Base-by-base conservation (phyloP, 2,797 vertebrate species). In the Garrulus glandarius region DNA sequence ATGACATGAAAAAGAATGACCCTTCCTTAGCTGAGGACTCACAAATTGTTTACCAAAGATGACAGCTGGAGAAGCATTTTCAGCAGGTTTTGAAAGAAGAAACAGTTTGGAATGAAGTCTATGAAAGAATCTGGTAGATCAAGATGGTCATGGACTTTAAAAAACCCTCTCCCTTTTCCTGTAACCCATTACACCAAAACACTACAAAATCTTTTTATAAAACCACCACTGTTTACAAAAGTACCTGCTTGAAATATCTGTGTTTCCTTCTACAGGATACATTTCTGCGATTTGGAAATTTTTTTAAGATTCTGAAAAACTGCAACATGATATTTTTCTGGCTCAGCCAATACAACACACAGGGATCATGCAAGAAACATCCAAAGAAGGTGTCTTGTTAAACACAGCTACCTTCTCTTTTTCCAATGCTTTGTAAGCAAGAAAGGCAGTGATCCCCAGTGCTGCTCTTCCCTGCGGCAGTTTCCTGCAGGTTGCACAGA, bases 1-100 rank as follows among this genome's bases (percentile, higher is more conserved):
- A 96, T 61, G 72, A 97, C 86, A 98, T 5, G 86, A 97, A 97
- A 89, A 96, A 94, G 44, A 97, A 96, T 4, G 74, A 95, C 52
- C 86, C 24, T 32, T 94, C 97, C 94, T 97, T 96, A 98, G 74
- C 65, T 93, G 64, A 91, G 21, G 60, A 56, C 9, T 70, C 13
- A 59, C 6, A 24, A 63, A 46, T n/a, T 52, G 27, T 53, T 87
- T 63, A 71, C 21, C 46, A 53, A 92, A 71, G 24, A 56, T 2
- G 14, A 43, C 22, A 71, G 29, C 57, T 41, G 32, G 39, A 87
- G 44, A 69, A 94, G 49, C 7, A 19, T 87, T 91, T 91, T 68
- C 47, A 81, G 32, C 1, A 3, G 6, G 11, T 29, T 61, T 17
- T 75, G 46, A 85, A 80, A 26, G 34, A 60, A 68, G 23, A 83